Base-by-base conservation (phyloP, 2,888 invertebrate genomes). In the Andrena trimmerana region DNA sequence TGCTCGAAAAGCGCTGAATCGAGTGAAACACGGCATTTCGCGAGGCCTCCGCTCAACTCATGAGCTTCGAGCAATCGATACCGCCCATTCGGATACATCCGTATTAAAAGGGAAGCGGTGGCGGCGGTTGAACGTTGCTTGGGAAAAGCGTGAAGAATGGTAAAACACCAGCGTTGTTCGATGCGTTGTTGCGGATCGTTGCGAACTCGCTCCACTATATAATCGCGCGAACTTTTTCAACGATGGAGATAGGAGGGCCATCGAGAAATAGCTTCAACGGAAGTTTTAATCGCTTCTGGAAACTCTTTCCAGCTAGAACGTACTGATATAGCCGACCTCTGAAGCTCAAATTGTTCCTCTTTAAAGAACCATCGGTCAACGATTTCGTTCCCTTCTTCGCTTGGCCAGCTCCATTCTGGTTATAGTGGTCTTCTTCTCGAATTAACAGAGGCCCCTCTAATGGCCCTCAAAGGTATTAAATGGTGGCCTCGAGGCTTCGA, bases 1-100 rank as follows among this genome's bases (percentile, higher is more conserved):
- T 77, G 65, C 70, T 80, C 76, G 70, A 80, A 79, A 79, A 76
- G n/a, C 59, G 80, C 77, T 80, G 80, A 77, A 77, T 77, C 70
- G 48, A 57, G 50, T 71, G 70, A 80, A 76, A 65, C 59, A 65
- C 13, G 36, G 52, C 16, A 27, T 78, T 81, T 63, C 54, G 2
- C 66, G 60, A 63, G 57, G 33, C 33, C 60, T 70, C 48, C 20
- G 33, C 70, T 48, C 52, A 33, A 60, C 66, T 60, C 59, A 36
- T 62, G 36, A 50, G 60, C 20, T 27, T 36, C 31, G 16, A 62
- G 7, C 31, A 67, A 81, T 81, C 78, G 80, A 78, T 81, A 72
- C 70, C 20, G 8, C 13, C 13, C 59, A 67, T 67, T 66, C 67
- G 52, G 27, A 67, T 71, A 52, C 57, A 33, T 59, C 33, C 52